Conservation (phyloP, 1,140 invertebrate species). For the Rhagoletis pomonella region DNA sequence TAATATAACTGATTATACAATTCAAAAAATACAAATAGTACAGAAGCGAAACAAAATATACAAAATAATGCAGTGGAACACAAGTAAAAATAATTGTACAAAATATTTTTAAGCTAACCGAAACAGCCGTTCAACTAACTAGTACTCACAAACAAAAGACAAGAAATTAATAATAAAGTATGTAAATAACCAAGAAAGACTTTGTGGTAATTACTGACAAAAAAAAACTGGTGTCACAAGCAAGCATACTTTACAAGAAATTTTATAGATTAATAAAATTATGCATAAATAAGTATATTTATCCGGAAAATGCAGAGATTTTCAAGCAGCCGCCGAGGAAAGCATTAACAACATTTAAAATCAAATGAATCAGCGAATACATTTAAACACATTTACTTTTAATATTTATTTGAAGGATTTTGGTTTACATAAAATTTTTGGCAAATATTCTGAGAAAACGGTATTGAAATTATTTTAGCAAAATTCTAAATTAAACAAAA, state of each 20-base stretch:
- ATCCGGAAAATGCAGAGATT: background rate
- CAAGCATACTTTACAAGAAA: background rate
- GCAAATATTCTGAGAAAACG: background rate
- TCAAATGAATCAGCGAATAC: background rate
- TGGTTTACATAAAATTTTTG: background rate
- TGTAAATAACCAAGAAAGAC: background rate
- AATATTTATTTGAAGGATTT: background rate
- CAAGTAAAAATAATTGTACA: slow-evolving; percentile 51
- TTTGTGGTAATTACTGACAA: background rate
- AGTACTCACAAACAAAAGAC: background rate
- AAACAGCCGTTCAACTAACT: slow-evolving; percentile 7
- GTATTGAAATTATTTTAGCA: slow-evolving; percentile 1
- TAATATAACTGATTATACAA: background rate
- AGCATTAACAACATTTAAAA: background rate
- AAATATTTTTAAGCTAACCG: slow-evolving; percentile 36
- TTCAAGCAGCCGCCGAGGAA: background rate
- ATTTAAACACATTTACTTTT: background rate
- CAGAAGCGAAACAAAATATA: background rate
- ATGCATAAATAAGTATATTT: background rate
- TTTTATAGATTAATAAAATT: background rate
- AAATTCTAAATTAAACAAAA: background rate
- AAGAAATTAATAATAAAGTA: background rate
- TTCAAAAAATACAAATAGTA: background rate
- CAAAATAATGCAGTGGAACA: slow-evolving; percentile 22
- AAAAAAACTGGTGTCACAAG: background rate